These are phyloP conservation scores for Sussaba pulchella DNA, from an alignment of 2,888 invertebrate species.

Conservation along the genomic window DNA sequence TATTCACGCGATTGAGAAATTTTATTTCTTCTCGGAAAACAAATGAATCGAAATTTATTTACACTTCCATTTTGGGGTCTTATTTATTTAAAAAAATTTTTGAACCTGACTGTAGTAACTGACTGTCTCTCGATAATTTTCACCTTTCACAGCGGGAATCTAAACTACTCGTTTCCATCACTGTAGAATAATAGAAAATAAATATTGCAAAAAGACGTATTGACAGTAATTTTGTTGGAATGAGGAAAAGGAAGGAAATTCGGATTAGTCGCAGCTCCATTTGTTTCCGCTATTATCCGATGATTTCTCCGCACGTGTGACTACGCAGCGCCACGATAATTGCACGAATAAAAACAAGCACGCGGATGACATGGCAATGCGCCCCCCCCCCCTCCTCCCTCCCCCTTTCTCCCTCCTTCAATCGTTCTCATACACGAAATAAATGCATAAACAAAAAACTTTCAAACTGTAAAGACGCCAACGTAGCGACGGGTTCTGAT, in stretches of 20 bases:
- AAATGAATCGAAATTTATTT: too few relatives aligned
- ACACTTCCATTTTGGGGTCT: too few relatives aligned
- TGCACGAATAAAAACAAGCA: constrained; percentile 44
- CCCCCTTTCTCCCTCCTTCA: too few relatives aligned
- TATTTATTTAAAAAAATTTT: too few relatives aligned
- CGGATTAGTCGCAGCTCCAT: constrained; percentile 6
- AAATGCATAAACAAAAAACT: constrained; percentile 56
- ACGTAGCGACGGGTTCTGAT: constrained; percentile 24
- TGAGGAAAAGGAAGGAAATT: constrained; percentile 50
- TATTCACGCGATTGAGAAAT: too few relatives aligned
- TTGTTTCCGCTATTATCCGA: constrained; percentile 51
- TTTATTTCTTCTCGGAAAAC: too few relatives aligned
- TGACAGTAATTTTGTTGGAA: constrained; percentile 30
- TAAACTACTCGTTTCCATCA: not conserved
- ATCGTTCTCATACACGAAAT: constrained; percentile 20
- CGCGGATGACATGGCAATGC: constrained; percentile 39
- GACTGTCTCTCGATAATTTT: not conserved
- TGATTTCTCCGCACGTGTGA: constrained; percentile 62
- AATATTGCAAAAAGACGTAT: not conserved
- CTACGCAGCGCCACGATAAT: not conserved
- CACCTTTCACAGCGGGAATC: not conserved
- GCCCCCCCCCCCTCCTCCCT: too few relatives aligned
- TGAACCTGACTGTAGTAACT: too few relatives aligned
- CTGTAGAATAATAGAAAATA: not conserved
- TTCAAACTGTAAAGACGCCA: constrained; percentile 57